Evolutionary conservation across 1,140 invertebrate species (phyloP).

Genomic region (Bombus confusus): DNA sequence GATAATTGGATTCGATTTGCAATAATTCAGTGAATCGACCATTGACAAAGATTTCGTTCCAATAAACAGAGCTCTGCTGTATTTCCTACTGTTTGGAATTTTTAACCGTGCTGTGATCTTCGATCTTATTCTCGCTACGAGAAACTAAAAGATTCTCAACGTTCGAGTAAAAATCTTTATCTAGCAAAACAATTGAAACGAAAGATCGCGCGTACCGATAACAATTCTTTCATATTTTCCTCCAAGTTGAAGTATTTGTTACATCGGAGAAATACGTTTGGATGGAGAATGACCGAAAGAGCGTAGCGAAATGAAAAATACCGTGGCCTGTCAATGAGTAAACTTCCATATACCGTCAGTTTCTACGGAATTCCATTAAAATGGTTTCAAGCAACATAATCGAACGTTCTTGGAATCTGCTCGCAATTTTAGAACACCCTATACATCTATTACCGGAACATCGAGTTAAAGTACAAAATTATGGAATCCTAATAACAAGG

Average conservation of each 20-base stretch:
- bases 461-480: not conserved
- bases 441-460: not conserved
- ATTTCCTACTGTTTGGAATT: too few species aligned
- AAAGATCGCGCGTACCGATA: too few species aligned
- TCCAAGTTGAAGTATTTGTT: not conserved
- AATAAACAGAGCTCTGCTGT: too few species aligned
- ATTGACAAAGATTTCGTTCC: too few species aligned
- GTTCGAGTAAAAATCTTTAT: not conserved
- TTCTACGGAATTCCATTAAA: too few species aligned
- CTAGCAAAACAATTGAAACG: not conserved
- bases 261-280: not conserved
- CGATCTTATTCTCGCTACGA: accelerated
- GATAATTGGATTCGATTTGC: not conserved
- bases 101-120: not conserved
- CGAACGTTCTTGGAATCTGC: too few species aligned
- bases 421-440: too few species aligned
- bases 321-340: too few species aligned
- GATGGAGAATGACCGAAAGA: not conserved
- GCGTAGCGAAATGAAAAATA: too few species aligned
- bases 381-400: too few species aligned
- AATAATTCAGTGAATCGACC: not conserved
- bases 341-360: too few species aligned
- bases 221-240: too few species aligned
- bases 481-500: not conserved
- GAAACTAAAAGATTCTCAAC: not conserved